Evolutionary conservation across 2,113 vertebrate species (phyloP).

Genomic region (Hypocryptadius cinnamomeus): DNA sequence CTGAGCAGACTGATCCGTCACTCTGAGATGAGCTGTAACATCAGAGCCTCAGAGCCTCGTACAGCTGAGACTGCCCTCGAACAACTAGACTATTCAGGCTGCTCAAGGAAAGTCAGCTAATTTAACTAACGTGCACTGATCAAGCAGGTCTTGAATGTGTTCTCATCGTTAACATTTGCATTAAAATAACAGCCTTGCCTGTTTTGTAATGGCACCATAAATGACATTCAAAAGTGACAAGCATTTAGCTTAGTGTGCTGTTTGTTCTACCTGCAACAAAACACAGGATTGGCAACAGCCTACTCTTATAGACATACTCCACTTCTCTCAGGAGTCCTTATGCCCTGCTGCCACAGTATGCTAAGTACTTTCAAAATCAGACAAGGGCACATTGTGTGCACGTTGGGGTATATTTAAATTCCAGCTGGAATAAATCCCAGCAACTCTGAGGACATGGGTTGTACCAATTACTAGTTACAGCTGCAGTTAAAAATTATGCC

Average conservation of each 20-base stretch:
- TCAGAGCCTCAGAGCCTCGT: not conserved
- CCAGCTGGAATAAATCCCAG: conserved; percentile 11
- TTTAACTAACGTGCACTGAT: not conserved
- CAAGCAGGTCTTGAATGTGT: conserved; percentile 8
- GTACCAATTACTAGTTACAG: conserved; percentile 24
- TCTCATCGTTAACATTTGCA: not conserved
- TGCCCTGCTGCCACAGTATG: not conserved
- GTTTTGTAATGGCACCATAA: not conserved
- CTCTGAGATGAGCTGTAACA: not conserved
- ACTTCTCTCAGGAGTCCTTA: not conserved
- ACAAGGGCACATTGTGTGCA: conserved; percentile 25
- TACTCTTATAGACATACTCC: not conserved
- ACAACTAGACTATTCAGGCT: not conserved
- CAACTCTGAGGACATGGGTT: not conserved
- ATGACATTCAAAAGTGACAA: not conserved
- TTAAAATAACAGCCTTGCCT: conserved; percentile 6
- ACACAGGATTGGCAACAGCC: not conserved
- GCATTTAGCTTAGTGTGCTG: not conserved
- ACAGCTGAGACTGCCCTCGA: not conserved
- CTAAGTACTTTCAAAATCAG: not conserved
- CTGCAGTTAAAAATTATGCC: conserved; percentile 16
- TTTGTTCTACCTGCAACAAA: conserved; percentile 16
- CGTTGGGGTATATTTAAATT: conserved; percentile 6
- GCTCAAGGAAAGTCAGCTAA: not conserved
- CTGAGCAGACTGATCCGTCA: not conserved